Evolutionary conservation across 1,140 invertebrate species (phyloP).

Genomic region (Bombus pyrosoma): DNA sequence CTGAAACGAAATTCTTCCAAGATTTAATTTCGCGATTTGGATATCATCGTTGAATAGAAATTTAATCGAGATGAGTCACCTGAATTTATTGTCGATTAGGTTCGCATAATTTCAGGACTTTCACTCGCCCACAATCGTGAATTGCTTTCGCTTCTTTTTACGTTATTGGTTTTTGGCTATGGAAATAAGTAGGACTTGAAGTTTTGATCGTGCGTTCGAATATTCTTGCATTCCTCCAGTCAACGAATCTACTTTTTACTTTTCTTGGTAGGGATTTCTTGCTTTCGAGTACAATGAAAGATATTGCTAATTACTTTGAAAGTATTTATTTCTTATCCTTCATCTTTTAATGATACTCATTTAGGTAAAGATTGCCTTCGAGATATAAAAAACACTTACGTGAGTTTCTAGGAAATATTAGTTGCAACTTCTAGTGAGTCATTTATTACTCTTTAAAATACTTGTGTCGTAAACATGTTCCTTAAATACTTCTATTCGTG

Average conservation of each 20-base stretch:
- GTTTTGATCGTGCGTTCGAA: not conserved
- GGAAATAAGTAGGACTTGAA: constrained; percentile 3
- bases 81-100: constrained; percentile 47
- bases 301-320: too few species aligned
- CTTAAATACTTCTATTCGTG: too few species aligned
- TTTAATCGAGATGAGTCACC: constrained; percentile 43
- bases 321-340: too few species aligned
- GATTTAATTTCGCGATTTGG: not conserved
- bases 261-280: too few species aligned
- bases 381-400: too few species aligned
- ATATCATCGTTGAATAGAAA: not conserved
- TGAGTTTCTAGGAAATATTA: too few species aligned
- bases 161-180: not conserved
- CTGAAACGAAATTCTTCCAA: not conserved
- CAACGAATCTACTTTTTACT: not conserved
- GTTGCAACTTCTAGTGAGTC: too few species aligned
- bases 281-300: too few species aligned
- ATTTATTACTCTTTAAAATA: too few species aligned
- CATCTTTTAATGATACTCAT: too few species aligned
- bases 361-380: too few species aligned
- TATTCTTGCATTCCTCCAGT: not conserved
- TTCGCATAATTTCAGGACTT: constrained; percentile 56
- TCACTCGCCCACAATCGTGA: constrained; percentile 38
- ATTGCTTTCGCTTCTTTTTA: constrained; percentile 49
- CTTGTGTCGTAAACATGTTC: too few species aligned